These are phyloP conservation scores for Lordiphosa clarofinis DNA, from an alignment of 1,140 invertebrate genomes.

Conservation along the genomic window DNA sequence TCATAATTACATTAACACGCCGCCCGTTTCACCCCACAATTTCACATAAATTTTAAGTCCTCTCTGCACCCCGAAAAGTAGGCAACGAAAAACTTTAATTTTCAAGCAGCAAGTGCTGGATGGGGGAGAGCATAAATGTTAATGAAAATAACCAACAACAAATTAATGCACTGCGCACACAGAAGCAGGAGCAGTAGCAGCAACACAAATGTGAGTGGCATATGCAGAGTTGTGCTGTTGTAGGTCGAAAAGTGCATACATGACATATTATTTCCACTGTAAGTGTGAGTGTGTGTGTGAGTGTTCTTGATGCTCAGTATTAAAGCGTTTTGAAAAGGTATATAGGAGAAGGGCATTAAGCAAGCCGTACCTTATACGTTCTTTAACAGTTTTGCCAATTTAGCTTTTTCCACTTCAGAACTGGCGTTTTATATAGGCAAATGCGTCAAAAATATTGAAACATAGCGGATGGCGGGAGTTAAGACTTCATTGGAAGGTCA, in stretches of 20 bases:
- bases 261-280: conserved; percentile 64
- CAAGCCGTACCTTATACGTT: no score
- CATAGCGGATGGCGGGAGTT: no score
- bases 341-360: no score
- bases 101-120: conserved; percentile 26
- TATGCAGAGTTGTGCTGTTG: conserved; percentile 13
- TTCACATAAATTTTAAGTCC: conserved; percentile 6
- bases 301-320: conserved; percentile 5
- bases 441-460: no score
- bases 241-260: conserved; percentile 58
- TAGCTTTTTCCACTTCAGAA: no score
- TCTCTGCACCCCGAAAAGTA: conserved; percentile 31
- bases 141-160: conserved; percentile 41
- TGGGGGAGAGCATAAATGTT: conserved; percentile 9
- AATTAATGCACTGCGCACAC: conserved; percentile 49
- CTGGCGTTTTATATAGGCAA: no score
- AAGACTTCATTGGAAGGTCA: no score
- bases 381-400: no score
- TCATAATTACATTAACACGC: conserved; percentile 74
- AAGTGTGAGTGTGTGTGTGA: conserved; percentile 4
- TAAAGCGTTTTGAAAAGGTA: no score
- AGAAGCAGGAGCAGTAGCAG: conserved; percentile 22
- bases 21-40: background rate
- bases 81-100: conserved; percentile 30
- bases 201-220: conserved; percentile 3